Conservation (phyloP, 2,113 vertebrate genomes). For the Passer montanus region DNA sequence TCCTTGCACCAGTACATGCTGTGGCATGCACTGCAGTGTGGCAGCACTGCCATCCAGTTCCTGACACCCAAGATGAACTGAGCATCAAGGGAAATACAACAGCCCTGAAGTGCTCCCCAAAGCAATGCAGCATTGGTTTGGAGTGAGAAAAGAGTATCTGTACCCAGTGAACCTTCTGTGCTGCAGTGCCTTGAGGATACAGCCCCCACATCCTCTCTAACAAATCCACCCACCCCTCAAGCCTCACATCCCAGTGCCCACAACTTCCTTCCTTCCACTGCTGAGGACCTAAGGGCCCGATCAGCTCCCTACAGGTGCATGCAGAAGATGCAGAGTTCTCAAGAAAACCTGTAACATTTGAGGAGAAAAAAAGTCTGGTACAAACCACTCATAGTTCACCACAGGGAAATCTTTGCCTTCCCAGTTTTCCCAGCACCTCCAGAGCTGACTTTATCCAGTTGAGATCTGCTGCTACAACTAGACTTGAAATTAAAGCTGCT, state of each 20-base stretch:
- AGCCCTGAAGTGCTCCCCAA: not conserved
- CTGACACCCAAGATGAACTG: not conserved
- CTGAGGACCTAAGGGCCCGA: not conserved
- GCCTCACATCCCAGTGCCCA: not conserved
- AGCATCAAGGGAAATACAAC: not conserved
- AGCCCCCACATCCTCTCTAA: not conserved
- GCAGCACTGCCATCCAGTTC: not conserved
- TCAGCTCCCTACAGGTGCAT: not conserved
- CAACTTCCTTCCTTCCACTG: not conserved
- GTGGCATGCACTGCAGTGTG: not conserved
- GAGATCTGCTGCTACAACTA: not conserved
- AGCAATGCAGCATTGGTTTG: not conserved
- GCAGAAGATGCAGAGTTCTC: accelerated
- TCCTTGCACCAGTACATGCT: not conserved
- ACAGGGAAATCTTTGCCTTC: not conserved
- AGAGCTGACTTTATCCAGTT: not conserved
- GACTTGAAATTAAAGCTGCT: not conserved
- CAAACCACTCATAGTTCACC: not conserved
- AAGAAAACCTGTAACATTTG: not conserved
- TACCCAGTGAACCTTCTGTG: not conserved
- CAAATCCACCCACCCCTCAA: not conserved
- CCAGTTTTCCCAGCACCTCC: not conserved
- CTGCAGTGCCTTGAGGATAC: not conserved
- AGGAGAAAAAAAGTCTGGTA: not conserved
- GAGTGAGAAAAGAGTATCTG: not conserved